phyloP scores from a whole-genome alignment of 2,797 vertebrate species.

The Pteropus rufus region DNA sequence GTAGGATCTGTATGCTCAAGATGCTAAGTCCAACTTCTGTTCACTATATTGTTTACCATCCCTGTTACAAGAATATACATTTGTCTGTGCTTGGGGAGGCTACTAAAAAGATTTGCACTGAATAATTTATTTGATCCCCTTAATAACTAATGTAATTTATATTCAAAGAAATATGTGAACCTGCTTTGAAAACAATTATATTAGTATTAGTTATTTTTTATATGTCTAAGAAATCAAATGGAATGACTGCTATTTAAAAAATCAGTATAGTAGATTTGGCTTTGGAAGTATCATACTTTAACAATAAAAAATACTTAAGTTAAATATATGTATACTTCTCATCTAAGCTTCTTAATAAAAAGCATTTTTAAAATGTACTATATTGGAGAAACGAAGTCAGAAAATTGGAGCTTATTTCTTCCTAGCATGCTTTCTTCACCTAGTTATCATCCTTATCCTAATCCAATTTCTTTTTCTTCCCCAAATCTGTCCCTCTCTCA shows the following conservation, averaged over 20 bases:
- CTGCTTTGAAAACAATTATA: background rate
- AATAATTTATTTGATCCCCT: background rate
- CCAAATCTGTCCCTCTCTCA: background rate
- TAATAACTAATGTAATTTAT: background rate
- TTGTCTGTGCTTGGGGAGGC: background rate
- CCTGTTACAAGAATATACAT: background rate
- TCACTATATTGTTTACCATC: background rate
- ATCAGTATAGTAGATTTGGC: background rate
- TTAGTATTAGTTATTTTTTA: background rate
- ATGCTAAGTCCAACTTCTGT: background rate
- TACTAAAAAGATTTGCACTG: background rate
- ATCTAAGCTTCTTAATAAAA: background rate
- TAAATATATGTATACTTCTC: background rate
- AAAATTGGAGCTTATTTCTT: background rate
- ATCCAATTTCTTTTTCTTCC: background rate
- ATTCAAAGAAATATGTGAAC: background rate
- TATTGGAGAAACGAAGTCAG: background rate
- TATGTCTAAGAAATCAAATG: background rate
- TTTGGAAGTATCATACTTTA: background rate
- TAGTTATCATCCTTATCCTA: background rate
- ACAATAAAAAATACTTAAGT: background rate
- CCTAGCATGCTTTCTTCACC: background rate
- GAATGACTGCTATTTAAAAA: background rate
- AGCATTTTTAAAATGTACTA: background rate
- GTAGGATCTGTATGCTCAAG: background rate